Percentiles rank a stretch among this genome's conserved stretches.
phyloP scores from a whole-genome alignment of 1,140 invertebrate genomes.

The Drosophila sproati region DNA sequence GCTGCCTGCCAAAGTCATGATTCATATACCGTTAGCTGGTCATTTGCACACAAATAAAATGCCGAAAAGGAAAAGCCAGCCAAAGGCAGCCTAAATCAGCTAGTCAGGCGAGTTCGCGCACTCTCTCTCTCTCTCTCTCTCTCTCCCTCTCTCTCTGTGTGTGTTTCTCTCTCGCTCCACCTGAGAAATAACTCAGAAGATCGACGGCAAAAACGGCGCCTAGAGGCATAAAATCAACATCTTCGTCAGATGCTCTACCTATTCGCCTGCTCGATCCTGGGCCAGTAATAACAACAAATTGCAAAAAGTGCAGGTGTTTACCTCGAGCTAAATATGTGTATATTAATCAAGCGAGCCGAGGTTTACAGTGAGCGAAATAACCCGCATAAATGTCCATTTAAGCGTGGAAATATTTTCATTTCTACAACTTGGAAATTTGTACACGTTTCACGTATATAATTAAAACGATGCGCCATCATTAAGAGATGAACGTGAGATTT shows the following conservation, averaged over 20 bases:
- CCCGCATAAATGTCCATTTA: constrained; percentile 9
- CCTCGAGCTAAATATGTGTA: constrained; percentile 22
- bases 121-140: not conserved
- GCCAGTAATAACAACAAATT: constrained; percentile 47
- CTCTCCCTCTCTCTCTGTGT: constrained; percentile 1
- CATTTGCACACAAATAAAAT: constrained; percentile 83
- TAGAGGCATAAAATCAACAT: constrained; percentile 22
- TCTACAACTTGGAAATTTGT: constrained; percentile 45
- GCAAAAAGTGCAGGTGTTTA: constrained; percentile 71
- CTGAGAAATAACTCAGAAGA: constrained; percentile 61
- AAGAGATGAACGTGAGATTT: constrained; percentile 79
- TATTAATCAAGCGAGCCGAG: constrained; percentile 25
- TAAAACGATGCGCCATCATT: constrained; percentile 70
- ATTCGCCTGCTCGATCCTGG: not conserved
- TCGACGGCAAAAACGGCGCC: constrained; percentile 64
- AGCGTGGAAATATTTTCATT: constrained; percentile 31
- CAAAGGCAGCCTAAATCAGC: constrained; percentile 5
- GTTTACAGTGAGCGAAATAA: not conserved
- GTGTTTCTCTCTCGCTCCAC: constrained; percentile 38
- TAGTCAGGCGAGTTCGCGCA: not conserved
- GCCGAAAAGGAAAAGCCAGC: constrained; percentile 68
- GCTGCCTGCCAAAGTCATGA: constrained; percentile 84
- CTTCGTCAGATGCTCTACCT: not conserved
- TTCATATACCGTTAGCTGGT: constrained; percentile 84
- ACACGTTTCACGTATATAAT: constrained; percentile 61